These are phyloP conservation scores for Stegostoma tigrinum DNA, from an alignment of 2,113 vertebrate genomes.

Conservation along the genomic window DNA sequence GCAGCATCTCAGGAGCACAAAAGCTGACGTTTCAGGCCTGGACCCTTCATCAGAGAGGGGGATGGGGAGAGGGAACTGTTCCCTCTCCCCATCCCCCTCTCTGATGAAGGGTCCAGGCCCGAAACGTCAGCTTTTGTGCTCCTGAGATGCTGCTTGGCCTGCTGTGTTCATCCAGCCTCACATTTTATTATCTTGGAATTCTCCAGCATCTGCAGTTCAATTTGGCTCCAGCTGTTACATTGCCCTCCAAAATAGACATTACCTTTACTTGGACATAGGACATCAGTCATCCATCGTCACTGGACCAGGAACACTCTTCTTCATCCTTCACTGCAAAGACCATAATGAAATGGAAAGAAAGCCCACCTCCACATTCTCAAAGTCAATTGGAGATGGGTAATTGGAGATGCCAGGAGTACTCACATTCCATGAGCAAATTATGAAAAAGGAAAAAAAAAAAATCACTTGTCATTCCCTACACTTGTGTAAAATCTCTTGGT, in stretches of 20 bases:
- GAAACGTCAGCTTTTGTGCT: too few species aligned
- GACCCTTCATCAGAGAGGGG: too few species aligned
- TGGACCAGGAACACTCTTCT: background rate
- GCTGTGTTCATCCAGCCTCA: too few species aligned
- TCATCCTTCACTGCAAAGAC: background rate
- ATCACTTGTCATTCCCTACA: background rate
- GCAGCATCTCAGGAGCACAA: too few species aligned
- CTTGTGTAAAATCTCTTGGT: background rate
- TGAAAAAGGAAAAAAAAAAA: background rate
- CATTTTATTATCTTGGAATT: too few species aligned
- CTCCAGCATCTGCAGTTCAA: too few species aligned
- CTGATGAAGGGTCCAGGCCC: too few species aligned
- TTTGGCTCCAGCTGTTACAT: background rate
- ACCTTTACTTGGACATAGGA: background rate
- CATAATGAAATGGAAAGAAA: background rate
- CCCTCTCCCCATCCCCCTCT: too few species aligned
- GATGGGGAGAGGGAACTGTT: too few species aligned
- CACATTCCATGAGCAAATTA: background rate
- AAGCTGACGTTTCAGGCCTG: too few species aligned
- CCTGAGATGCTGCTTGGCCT: too few species aligned
- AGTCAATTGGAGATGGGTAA: background rate
- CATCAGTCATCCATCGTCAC: background rate
- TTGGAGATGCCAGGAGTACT: too few species aligned
- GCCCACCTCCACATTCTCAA: background rate
- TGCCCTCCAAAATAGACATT: background rate